These are phyloP conservation scores for Pitangus sulphuratus DNA, from an alignment of 2,797 vertebrate species.

Conservation along the genomic window DNA sequence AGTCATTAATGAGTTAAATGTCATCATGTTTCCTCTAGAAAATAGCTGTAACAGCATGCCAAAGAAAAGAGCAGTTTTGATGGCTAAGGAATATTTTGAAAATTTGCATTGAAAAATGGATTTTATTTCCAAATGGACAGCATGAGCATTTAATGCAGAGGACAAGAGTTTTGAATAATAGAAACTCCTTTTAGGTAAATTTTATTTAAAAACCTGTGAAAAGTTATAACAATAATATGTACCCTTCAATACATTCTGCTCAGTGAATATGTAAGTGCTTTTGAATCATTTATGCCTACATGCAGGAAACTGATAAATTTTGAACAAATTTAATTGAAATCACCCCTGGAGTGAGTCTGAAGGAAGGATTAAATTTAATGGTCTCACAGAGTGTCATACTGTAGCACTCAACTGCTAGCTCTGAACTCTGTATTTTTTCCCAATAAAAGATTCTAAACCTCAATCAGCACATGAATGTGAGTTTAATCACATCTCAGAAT, in stretches of 20 bases:
- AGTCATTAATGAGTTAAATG: background rate
- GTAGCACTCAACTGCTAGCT: slow-evolving; percentile 15
- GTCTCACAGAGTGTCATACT: slow-evolving; percentile 55
- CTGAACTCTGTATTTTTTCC: slow-evolving; percentile 57
- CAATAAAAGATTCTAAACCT: slow-evolving; percentile 66
- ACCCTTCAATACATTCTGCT: slow-evolving; percentile 59
- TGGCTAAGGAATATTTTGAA: background rate
- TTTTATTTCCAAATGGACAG: slow-evolving; percentile 1
- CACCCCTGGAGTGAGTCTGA: slow-evolving; percentile 78
- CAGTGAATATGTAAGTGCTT: slow-evolving; percentile 64
- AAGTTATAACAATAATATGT: slow-evolving; percentile 73
- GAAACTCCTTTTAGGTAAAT: slow-evolving; percentile 67
- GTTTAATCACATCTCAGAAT: slow-evolving; percentile 71
- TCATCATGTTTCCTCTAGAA: background rate
- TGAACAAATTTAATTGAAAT: slow-evolving; percentile 84
- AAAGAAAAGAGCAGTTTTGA: slow-evolving; percentile 25
- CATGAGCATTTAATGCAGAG: slow-evolving; percentile 2
- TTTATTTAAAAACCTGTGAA: slow-evolving; percentile 63
- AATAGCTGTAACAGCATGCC: background rate
- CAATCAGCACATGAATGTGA: slow-evolving; percentile 55
- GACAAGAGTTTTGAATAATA: slow-evolving; percentile 59
- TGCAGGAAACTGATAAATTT: slow-evolving; percentile 80
- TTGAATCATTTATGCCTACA: slow-evolving; percentile 82
- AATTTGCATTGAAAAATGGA: slow-evolving; percentile 34
- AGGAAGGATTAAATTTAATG: slow-evolving; percentile 76